Evolutionary conservation across 2,888 invertebrate species (phyloP).

Genomic region (Tryphoninae sp.): DNA sequence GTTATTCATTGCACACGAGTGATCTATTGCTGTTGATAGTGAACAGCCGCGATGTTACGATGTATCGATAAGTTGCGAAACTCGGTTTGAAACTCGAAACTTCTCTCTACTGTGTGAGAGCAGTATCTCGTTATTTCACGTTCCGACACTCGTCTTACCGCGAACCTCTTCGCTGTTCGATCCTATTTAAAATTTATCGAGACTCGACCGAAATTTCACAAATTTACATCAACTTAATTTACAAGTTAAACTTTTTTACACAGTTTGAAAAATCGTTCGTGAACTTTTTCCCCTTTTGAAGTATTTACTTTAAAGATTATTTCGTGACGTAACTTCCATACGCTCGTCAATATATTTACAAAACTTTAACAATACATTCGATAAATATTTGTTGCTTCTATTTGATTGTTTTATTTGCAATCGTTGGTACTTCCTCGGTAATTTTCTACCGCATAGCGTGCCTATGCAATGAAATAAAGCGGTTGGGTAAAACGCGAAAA

Average conservation of each 20-base stretch:
- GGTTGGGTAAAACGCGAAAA: constrained; percentile 10
- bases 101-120: constrained; percentile 1
- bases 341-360: no score
- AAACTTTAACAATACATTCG: no score
- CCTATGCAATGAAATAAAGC: constrained; percentile 24
- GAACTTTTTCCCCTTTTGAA: no score
- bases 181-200: not conserved
- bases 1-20: constrained; percentile 55
- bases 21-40: constrained; percentile 60
- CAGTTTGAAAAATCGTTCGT: no score
- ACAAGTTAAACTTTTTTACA: no score
- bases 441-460: not conserved
- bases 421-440: no score
- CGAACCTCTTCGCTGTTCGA: not conserved
- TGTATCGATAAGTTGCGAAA: constrained; percentile 58
- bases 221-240: not conserved
- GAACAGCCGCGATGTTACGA: constrained; percentile 30
- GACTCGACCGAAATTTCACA: not conserved
- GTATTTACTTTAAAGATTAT: no score
- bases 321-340: no score
- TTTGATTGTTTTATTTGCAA: no score
- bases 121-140: not conserved
- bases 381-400: no score
- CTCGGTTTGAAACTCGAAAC: constrained; percentile 25
- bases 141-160: not conserved